phyloP scores from a whole-genome alignment of 2,797 vertebrate species.

The Malacoraja senta region DNA sequence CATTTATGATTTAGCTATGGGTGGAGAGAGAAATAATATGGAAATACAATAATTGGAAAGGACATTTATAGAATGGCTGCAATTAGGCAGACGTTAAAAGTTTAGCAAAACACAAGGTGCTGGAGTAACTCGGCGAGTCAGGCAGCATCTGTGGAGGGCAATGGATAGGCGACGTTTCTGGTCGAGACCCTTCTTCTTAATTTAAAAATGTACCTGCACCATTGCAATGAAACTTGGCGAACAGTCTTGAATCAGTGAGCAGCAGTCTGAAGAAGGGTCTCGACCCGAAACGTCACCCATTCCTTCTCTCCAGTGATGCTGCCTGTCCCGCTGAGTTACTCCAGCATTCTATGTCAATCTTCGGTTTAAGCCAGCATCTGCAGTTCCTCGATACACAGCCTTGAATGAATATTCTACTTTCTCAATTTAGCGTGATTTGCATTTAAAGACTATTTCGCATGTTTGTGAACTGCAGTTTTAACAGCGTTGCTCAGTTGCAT shows the following conservation, averaged over 20 bases:
- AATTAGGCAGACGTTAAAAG: background rate
- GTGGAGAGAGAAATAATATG: background rate
- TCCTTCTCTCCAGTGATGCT: no score
- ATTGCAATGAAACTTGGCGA: background rate
- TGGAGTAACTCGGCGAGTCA: no score
- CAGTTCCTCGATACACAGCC: no score
- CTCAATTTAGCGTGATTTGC: background rate
- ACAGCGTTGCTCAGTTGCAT: background rate
- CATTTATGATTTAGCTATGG: no score
- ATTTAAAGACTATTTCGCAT: background rate
- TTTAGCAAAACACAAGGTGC: background rate
- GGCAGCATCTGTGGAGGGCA: no score
- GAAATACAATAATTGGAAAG: background rate
- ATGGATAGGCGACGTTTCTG: no score
- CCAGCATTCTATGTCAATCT: no score
- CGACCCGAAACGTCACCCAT: no score
- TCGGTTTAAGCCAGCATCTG: no score
- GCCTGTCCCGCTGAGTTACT: no score
- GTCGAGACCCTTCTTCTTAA: no score
- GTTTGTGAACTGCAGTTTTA: background rate
- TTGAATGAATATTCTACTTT: background rate
- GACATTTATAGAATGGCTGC: background rate
- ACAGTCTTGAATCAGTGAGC: background rate
- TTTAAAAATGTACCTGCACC: background rate
- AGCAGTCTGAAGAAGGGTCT: no score